A percentile compares a stretch with the other conserved stretches of the same genome.
Evolutionary conservation across 37 sponge, comb jelly and placozoan species (phyloP).

Genomic region (Oscarella lobularis): DNA sequence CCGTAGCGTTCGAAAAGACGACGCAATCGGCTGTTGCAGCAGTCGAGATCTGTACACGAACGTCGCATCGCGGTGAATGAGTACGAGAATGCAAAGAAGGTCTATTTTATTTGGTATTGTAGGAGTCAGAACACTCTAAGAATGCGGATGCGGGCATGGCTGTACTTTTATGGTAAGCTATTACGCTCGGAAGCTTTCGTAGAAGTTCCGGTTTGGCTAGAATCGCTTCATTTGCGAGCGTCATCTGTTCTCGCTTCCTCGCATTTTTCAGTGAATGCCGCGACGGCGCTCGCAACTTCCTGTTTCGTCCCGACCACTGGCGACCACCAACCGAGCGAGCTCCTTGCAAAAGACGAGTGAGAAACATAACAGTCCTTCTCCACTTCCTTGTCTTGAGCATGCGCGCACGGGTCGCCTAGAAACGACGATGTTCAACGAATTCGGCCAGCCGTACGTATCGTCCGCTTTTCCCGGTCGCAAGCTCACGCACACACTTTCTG

Average conservation of each 20-base stretch:
- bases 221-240: not conserved
- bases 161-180: no score
- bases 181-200: no score
- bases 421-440: not conserved
- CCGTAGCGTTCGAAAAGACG: not conserved
- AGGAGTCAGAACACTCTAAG: conserved; percentile 2
- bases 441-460: not conserved
- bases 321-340: not conserved
- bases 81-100: no score
- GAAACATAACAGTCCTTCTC: not conserved
- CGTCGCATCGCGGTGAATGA: no score
- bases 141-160: no score
- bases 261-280: not conserved
- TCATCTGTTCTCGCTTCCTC: not conserved
- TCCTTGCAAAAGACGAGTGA: not conserved
- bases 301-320: not conserved
- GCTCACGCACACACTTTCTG: not conserved
- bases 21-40: not conserved
- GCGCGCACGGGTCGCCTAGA: not conserved
- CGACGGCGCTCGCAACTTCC: not conserved
- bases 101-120: no score
- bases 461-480: not conserved
- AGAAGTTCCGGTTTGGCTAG: not conserved
- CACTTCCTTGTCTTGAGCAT: not conserved
- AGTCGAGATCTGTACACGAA: not conserved